phyloP scores from a whole-genome alignment of 1,140 invertebrate species.

The Drosophila equinoxialis region DNA sequence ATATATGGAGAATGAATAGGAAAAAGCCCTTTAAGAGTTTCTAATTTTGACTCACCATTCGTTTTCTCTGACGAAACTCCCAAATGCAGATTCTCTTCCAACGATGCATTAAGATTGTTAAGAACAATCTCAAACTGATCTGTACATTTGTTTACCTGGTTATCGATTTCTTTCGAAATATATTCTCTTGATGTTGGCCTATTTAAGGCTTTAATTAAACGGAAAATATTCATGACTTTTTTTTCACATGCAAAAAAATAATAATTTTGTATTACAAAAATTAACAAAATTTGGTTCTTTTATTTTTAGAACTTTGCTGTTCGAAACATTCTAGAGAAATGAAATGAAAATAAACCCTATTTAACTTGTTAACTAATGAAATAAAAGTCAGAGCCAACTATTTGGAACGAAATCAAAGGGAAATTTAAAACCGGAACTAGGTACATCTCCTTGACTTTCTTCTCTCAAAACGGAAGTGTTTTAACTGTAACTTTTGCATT shows the following conservation, averaged over 20 bases:
- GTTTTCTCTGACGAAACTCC: not conserved
- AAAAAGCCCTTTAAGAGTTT: too few relatives aligned
- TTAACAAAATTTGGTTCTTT: not conserved
- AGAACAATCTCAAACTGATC: not conserved
- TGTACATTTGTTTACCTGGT: not conserved
- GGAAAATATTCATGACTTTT: not conserved
- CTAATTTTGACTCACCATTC: not conserved
- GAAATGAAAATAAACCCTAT: not conserved
- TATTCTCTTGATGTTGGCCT: not conserved
- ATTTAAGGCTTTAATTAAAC: not conserved
- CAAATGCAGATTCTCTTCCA: not conserved
- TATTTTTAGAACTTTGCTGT: not conserved
- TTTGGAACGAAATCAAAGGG: too few relatives aligned
- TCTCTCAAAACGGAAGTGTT: constrained; percentile 21
- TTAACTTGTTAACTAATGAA: not conserved
- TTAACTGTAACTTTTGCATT: constrained; percentile 36
- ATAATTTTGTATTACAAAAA: not conserved
- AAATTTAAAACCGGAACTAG: constrained; percentile 32
- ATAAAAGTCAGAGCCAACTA: not conserved
- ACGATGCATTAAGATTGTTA: not conserved
- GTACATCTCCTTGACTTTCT: constrained; percentile 45
- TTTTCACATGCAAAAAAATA: not conserved
- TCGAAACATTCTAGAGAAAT: not conserved
- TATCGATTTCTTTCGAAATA: not conserved
- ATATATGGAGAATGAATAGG: too few relatives aligned